Percentiles rank a stretch among this genome's conserved stretches.
Conservation (phyloP, 2,113 vertebrate species). For the Isurus oxyrinchus region DNA sequence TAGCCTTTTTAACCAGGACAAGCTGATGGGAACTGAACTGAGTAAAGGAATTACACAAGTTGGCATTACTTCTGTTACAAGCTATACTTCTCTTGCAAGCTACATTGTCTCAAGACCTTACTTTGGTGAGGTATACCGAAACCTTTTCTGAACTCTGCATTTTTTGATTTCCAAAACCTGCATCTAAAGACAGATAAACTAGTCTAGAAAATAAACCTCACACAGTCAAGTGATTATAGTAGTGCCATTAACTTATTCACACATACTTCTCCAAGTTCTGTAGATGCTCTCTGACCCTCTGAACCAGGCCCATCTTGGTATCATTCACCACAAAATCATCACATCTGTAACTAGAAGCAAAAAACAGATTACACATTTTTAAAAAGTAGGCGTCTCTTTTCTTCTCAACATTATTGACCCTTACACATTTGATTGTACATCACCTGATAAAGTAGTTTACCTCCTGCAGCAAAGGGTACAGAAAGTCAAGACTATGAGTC, state of each 20-base stretch:
- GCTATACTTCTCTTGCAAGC: not conserved
- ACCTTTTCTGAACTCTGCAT: not conserved
- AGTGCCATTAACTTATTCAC: not conserved
- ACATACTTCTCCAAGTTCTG: conserved; percentile 97
- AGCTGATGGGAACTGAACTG: not conserved
- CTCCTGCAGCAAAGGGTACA: not conserved
- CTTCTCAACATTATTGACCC: not conserved
- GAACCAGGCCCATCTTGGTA: conserved; percentile 85
- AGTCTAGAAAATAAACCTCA: not conserved
- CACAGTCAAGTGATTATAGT: not conserved
- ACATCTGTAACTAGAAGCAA: conserved; percentile 82
- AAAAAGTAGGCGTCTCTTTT: not conserved
- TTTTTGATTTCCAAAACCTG: not conserved
- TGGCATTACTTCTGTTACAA: not conserved
- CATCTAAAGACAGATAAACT: not conserved
- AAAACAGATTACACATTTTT: conserved; percentile 35
- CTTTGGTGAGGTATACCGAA: not conserved
- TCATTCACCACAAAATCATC: conserved; percentile 98
- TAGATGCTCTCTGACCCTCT: conserved; percentile 91
- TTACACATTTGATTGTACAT: not conserved
- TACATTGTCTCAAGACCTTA: not conserved
- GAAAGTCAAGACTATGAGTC: not conserved
- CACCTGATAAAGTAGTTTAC: not conserved
- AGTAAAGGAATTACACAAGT: not conserved
- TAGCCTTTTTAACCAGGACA: not conserved